Evolutionary conservation across 2,113 vertebrate species (phyloP).

Genomic region (Gila orcuttii): DNA sequence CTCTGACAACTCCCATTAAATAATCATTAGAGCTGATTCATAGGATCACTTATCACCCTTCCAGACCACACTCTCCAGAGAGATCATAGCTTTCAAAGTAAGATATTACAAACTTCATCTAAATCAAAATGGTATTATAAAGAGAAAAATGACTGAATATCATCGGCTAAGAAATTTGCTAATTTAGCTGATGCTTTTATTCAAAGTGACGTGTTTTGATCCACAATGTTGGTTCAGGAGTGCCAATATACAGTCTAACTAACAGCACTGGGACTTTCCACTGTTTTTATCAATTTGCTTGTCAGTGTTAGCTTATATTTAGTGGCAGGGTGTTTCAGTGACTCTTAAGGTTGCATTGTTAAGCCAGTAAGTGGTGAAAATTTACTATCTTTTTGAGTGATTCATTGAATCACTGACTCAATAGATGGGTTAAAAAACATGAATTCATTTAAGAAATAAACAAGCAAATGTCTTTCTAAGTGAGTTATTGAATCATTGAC

Average conservation of each 20-base stretch:
- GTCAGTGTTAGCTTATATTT: not conserved
- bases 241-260: not conserved
- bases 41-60: not conserved
- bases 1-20: slow-evolving; percentile 40
- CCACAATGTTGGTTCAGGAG: not conserved
- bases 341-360: too few species aligned
- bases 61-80: not conserved
- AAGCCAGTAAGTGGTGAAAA: not conserved
- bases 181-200: not conserved
- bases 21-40: slow-evolving; percentile 39
- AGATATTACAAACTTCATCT: not conserved
- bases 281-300: not conserved
- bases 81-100: slow-evolving; percentile 26
- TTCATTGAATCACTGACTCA: not conserved
- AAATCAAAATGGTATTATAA: slow-evolving; percentile 6
- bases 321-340: too few species aligned
- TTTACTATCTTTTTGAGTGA: not conserved
- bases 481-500: not conserved
- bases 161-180: not conserved
- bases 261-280: not conserved
- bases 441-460: not conserved
- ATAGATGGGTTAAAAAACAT: not conserved
- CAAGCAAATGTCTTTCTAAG: not conserved
- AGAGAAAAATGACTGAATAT: not conserved
- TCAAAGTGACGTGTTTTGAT: not conserved